Conservation (phyloP, 2,797 vertebrate species). For the Sebastes oblongus region DNA sequence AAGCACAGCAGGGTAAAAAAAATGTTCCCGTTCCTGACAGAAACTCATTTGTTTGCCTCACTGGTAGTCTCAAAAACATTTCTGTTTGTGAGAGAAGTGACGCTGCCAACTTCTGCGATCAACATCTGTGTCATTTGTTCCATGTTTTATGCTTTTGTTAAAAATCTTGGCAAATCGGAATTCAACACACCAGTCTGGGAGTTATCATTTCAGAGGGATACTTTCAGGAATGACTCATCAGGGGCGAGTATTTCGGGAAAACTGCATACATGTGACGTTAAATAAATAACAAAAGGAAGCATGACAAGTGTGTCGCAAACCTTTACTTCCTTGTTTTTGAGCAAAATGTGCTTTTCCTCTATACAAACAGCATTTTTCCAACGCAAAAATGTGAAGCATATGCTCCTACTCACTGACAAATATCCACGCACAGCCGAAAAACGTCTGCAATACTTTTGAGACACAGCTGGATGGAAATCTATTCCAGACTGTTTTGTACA, state of each 20-base stretch:
- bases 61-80: slow-evolving; percentile 76
- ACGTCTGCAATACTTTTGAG: slow-evolving; percentile 8
- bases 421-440: slow-evolving; percentile 32
- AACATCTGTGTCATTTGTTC: slow-evolving; percentile 72
- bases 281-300: slow-evolving; percentile 64
- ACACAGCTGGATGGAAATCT: slow-evolving; percentile 40
- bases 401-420: slow-evolving; percentile 38
- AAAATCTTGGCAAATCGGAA: slow-evolving; percentile 49
- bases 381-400: slow-evolving; percentile 59
- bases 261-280: slow-evolving; percentile 58
- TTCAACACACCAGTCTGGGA: slow-evolving; percentile 68
- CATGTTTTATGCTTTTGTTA: slow-evolving; percentile 59
- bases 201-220: slow-evolving; percentile 65
- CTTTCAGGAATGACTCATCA: slow-evolving; percentile 67
- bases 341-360: slow-evolving; percentile 36
- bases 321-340: slow-evolving; percentile 59
- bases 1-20: slow-evolving; percentile 33
- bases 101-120: slow-evolving; percentile 68
- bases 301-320: slow-evolving; percentile 65
- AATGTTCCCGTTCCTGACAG: slow-evolving; percentile 46
- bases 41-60: slow-evolving; percentile 74
- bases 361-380: slow-evolving; percentile 58
- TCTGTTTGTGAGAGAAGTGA: slow-evolving; percentile 69
- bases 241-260: slow-evolving; percentile 46
- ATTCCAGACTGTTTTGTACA: slow-evolving; percentile 53